Percentiles rank a stretch among this genome's conserved stretches.
Conservation (phyloP, 2,888 invertebrate genomes). For the Agonopterix arenella region DNA sequence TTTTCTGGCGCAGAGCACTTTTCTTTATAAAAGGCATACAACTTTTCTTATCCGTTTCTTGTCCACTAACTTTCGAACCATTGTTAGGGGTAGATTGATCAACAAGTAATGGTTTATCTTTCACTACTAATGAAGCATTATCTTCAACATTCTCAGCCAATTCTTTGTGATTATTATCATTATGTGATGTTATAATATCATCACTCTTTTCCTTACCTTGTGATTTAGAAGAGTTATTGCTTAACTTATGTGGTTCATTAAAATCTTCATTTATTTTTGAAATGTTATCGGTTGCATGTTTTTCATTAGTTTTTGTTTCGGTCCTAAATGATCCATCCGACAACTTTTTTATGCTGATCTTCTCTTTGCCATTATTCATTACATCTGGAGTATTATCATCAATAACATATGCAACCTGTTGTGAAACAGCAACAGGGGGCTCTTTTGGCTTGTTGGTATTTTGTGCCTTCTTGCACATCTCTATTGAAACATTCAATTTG, state of each 20-base stretch:
- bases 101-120: too few relatives aligned
- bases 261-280: too few relatives aligned
- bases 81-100: too few relatives aligned
- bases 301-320: too few relatives aligned
- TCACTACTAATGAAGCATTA: too few relatives aligned
- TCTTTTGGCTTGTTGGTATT: slow-evolving; percentile 20
- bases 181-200: neutral
- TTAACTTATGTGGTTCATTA: slow-evolving; percentile 3
- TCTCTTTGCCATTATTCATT: neutral
- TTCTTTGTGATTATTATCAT: too few relatives aligned
- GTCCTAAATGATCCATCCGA: too few relatives aligned
- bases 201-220: neutral
- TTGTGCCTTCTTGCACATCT: slow-evolving; percentile 56
- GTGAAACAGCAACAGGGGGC: slow-evolving; percentile 5
- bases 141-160: too few relatives aligned
- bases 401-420: slow-evolving; percentile 25
- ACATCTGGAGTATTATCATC: slow-evolving; percentile 44
- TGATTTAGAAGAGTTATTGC: neutral
- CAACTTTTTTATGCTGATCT: too few relatives aligned
- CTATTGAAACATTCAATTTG: slow-evolving; percentile 67
- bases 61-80: neutral
- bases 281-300: too few relatives aligned
- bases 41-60: neutral
- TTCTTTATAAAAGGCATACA: slow-evolving; percentile 39
- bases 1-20: slow-evolving; percentile 25